phyloP scores from a whole-genome alignment of 2,113 vertebrate genomes.

The Salminus brasiliensis region DNA sequence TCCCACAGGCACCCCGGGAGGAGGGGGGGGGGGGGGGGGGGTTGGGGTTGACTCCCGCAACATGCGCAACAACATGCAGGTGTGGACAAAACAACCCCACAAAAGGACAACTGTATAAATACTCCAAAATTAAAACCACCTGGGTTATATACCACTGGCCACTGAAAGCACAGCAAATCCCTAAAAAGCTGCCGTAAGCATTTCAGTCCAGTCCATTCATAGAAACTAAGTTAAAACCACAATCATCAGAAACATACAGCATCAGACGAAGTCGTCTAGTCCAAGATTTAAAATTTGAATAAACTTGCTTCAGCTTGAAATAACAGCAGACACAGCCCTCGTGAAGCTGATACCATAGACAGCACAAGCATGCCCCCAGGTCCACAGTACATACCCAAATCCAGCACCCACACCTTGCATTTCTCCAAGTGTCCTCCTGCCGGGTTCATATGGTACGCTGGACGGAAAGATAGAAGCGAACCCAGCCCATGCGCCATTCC shows the following conservation, averaged over 20 bases:
- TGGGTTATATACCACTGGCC: background rate
- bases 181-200: background rate
- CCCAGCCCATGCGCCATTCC: slow-evolving; percentile 86
- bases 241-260: background rate
- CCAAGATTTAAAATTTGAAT: no score
- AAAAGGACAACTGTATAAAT: background rate
- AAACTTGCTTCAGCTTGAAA: background rate
- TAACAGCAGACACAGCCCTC: background rate
- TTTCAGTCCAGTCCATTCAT: background rate
- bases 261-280: no score
- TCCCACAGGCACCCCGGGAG: slow-evolving; percentile 2
- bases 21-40: no score
- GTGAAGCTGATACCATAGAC: background rate
- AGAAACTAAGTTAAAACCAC: no score
- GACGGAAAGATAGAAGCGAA: slow-evolving; percentile 77
- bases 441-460: slow-evolving; percentile 78
- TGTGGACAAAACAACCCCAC: background rate
- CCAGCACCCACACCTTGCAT: slow-evolving; percentile 97
- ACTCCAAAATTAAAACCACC: background rate
- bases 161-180: background rate
- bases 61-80: background rate
- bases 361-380: background rate
- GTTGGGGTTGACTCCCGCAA: background rate
- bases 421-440: slow-evolving; percentile 78
- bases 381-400: slow-evolving; percentile 86